Base-by-base conservation (phyloP, 2,797 vertebrate genomes). In the Furcifer pardalis region DNA sequence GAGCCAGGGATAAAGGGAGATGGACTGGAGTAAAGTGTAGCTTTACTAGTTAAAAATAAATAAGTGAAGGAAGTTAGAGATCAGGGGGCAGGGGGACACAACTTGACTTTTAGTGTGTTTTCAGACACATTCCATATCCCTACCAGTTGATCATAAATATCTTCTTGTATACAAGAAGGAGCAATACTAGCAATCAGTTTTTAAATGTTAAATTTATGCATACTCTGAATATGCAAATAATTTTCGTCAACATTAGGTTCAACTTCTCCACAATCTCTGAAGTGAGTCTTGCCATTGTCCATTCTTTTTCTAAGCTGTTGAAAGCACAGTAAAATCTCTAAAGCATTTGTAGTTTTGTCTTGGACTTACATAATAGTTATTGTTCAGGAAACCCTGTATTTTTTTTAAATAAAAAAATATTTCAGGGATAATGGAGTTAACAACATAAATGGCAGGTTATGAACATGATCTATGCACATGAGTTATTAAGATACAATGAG, bases 401-500 rank as follows among this genome's bases (percentile, higher is more conserved):
- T 91, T 93, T 83, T 92, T 84, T 93, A 87, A 82, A 80, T 76
- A 83, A 90, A 81, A 91, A 90, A 10, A 52, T 52, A 52, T 52
- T 52, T 92, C 86, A 60, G 72, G 46, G 35, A 68, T 30, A 44
- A 73, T 10, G 52, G 68, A 42, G 40, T 44, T 37, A 60, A 60
- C 32, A 21, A 27, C 68, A 60, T 25, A 81, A 42, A 72, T 23
- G 66, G 19, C 7, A 79, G n/a, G 44, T 46, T 25, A 35, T 21
- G 46, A 56, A 65, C 25, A 56, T 6, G 10, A 60, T 60, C 30
- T 30, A 27, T 9, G 13, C 30, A 13, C 35, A 66, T 90, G 93
- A 90, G 92, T 94, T 94, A 37, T 60, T 81, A 94, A 94, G 85
- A 93, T 94, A 90, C 92, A 86, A 91, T 85, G 93, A 86, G 81